Evolutionary conservation across 2,113 vertebrate species (phyloP).

Genomic region (Platichthys stellatus): DNA sequence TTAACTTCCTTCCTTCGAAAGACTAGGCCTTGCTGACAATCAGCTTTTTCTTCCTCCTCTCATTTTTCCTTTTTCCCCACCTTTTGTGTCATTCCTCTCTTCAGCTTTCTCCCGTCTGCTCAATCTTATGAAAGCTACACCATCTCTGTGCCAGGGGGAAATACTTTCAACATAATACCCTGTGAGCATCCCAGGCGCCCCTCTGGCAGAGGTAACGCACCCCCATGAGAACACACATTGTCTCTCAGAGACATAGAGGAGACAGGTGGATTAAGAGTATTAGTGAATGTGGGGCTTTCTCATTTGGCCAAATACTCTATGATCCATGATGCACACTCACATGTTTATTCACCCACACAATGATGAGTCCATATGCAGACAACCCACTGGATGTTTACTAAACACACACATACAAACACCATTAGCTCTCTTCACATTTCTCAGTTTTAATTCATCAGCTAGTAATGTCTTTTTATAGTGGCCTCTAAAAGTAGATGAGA

Average conservation of each 20-base stretch:
- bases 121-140: conserved; percentile 16
- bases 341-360: conserved; percentile 6
- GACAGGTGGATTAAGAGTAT: conserved; percentile 67
- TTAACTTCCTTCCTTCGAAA: background rate
- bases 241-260: conserved; percentile 53
- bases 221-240: conserved; percentile 48
- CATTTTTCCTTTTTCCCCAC: background rate
- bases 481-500: conserved; percentile 29
- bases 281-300: conserved; percentile 48
- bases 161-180: conserved; percentile 23
- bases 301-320: conserved; percentile 53
- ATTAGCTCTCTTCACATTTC: background rate
- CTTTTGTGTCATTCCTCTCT: background rate
- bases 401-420: background rate
- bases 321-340: conserved; percentile 47
- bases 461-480: conserved; percentile 42
- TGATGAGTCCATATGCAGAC: conserved; percentile 26
- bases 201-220: background rate
- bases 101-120: background rate
- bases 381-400: background rate
- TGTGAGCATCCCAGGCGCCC: conserved; percentile 11
- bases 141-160: background rate
- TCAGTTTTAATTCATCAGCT: conserved; percentile 10
- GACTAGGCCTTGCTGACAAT: background rate
- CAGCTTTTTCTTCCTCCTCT: conserved; percentile 2